Evolutionary conservation across 2,888 invertebrate species (phyloP), one percentile per base, ranked within the genome.

Genomic region (Polymixis flavicincta): DNA sequence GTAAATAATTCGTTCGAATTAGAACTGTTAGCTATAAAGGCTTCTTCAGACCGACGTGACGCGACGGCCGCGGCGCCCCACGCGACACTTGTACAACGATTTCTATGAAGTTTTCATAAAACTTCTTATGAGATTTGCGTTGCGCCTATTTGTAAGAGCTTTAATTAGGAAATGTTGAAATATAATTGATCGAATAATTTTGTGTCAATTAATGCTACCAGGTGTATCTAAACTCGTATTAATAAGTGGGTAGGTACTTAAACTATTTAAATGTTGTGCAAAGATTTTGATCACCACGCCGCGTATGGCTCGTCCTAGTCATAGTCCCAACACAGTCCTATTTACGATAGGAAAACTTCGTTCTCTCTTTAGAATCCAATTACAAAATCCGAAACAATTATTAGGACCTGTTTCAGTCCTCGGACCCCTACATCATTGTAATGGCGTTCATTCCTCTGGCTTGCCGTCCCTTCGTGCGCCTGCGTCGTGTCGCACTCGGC

Each of bases 401-500:
- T 32, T 50, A 45, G n/a, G 48, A 59, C 45, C 59, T 37, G 75
- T 72, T 84, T 61, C 37, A 66, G 28, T 59, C 13, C 32, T 14
- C n/a, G 42, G 25, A n/a, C 32, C 61, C 37, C 42, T 63, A 55
- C 63, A 57, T 70, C 70, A 69, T 59, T 78, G 74, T 84, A 74
- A 70, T 67, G 59, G 85, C 69, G 55, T 59, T 63, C 69, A 70
- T 63, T 63, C 17, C 57, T 45, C 42, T 28, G 48, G 50, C 66
- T 66, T 37, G 61, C 19, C 8, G 66, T 55, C 17, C 45, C 54
- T 54, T 82, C 78, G 80, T 83, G 83, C 80, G 69, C 48, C 48
- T 45, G 63, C 64, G 60, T 71, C 83, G 83, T 71, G 86, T 83
- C 66, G 66, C 63, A 28, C 54, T 81, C 81, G 32, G 74, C 54